Evolutionary conservation across 2,888 invertebrate genomes (phyloP), one percentile per base, ranked within the genome.

Genomic region (Mythimna impura): DNA sequence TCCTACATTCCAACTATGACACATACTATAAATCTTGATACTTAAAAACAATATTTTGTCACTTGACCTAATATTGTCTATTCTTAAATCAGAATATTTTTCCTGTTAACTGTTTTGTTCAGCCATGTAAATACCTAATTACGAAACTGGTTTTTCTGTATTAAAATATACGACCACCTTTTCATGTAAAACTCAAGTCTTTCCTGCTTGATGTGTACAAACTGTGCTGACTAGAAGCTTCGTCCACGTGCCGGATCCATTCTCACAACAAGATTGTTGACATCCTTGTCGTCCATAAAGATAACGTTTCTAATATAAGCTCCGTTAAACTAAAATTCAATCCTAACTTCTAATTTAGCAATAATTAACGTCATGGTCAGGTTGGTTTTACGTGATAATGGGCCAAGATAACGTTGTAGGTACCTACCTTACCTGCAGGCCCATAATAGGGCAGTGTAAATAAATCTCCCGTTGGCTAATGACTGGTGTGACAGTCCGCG

Each of bases 391-490:
- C 52, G 10, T 43, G n/a, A 62, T 82, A 72, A 73, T 76, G 43
- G 50, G 43, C 61, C 70, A 62, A 68, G 34, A 22, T 71, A 69
- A 60, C 20, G 43, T 66, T 73, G 55, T 77, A 36, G 36, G 0
- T 36, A 9, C 36, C 7, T 36, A 66, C 68, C 58, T 76, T 36
- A 36, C 36, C 36, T 73, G 66, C 74, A 76, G 73, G 71, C 72
- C 83, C 83, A 71, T 85, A 88, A 87, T 81, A 84, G 83, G 86
- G 66, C 77, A 73, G 78, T 71, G 85, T 84, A 87, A 87, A 87
- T 83, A 87, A 84, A 85, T 84, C 78, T 79, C 76, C 78, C 73
- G 81, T 88, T 89, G 88, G 84, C 82, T 89, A 86, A 85, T 83
- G 72, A 73, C 76, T 81, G 81, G 81, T 86, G 80, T 86, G 84